These are phyloP conservation scores for Eumeta japonica DNA, from an alignment of 1,140 invertebrate species.

Conservation along the genomic window DNA sequence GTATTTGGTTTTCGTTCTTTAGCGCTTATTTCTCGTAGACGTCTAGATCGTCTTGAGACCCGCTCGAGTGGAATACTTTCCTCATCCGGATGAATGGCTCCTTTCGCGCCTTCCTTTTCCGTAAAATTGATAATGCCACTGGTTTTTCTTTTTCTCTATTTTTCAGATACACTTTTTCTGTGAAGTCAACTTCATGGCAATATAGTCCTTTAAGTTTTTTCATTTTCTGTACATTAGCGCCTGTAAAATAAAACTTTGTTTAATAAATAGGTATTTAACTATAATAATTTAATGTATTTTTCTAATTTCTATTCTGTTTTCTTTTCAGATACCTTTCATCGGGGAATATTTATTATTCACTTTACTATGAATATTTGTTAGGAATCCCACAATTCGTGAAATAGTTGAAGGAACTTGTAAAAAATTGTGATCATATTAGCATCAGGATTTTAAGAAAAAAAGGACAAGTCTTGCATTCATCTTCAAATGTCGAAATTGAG, in stretches of 20 bases:
- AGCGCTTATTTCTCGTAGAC: too few relatives aligned
- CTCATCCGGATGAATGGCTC: too few relatives aligned
- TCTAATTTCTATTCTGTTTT: not conserved
- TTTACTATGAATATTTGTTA: slow-evolving; percentile 4
- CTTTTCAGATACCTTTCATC: slow-evolving; percentile 3
- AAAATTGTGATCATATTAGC: not conserved
- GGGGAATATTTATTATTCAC: slow-evolving; percentile 2
- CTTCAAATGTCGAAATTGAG: not conserved
- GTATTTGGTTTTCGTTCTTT: too few relatives aligned
- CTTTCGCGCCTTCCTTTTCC: too few relatives aligned
- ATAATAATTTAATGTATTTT: too few relatives aligned
- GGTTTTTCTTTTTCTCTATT: not conserved
- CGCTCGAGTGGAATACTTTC: too few relatives aligned
- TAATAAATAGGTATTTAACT: too few relatives aligned
- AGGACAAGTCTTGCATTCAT: not conserved
- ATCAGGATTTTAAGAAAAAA: not conserved
- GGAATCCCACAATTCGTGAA: slow-evolving; percentile 2
- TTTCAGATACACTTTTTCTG: not conserved
- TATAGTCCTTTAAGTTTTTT: slow-evolving; percentile 3
- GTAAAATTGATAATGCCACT: slow-evolving; percentile 1
- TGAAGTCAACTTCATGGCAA: not conserved
- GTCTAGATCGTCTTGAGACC: too few relatives aligned
- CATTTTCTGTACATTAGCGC: slow-evolving; percentile 2
- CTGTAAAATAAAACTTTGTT: too few relatives aligned
- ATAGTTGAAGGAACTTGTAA: slow-evolving; percentile 2